Evolutionary conservation across 2,797 vertebrate species (phyloP).

Genomic region (Falco peregrinus): DNA sequence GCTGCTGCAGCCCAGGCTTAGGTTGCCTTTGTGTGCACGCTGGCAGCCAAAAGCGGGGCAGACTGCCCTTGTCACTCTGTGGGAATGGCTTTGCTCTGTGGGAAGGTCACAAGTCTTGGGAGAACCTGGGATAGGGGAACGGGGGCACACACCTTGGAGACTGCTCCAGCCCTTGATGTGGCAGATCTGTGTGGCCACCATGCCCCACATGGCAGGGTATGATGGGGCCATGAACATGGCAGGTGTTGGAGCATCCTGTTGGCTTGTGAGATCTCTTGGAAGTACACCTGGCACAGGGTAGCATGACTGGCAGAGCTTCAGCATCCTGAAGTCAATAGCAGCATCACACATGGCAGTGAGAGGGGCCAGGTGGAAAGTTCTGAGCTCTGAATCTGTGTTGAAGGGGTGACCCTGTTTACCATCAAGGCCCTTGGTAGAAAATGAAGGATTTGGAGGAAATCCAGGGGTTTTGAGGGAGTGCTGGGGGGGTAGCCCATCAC

Average conservation of each 20-base stretch:
- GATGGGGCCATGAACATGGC: not conserved
- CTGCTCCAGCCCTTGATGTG: not conserved
- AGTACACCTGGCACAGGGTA: not conserved
- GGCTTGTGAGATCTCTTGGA: not conserved
- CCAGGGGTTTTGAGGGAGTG: not conserved
- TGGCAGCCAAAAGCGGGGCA: rapidly evolving
- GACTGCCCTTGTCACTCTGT: not conserved
- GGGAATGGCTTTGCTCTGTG: not conserved
- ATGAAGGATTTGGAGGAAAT: not conserved
- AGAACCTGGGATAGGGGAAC: not conserved
- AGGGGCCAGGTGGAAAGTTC: not conserved
- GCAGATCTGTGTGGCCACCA: not conserved
- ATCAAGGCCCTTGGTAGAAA: not conserved
- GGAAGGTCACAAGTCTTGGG: not conserved
- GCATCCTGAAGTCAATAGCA: not conserved
- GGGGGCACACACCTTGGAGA: rapidly evolving
- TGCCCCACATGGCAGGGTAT: rapidly evolving
- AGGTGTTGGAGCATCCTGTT: rapidly evolving
- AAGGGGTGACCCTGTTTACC: not conserved
- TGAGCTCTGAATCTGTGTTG: not conserved
- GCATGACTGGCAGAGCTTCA: not conserved
- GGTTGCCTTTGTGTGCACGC: not conserved
- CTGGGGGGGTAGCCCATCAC: not conserved
- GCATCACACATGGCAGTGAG: rapidly evolving
- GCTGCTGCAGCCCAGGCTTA: not conserved